Percentiles rank a stretch among this genome's conserved stretches.
Conservation (phyloP, 2,797 vertebrate species). For the Silurus aristotelis region DNA sequence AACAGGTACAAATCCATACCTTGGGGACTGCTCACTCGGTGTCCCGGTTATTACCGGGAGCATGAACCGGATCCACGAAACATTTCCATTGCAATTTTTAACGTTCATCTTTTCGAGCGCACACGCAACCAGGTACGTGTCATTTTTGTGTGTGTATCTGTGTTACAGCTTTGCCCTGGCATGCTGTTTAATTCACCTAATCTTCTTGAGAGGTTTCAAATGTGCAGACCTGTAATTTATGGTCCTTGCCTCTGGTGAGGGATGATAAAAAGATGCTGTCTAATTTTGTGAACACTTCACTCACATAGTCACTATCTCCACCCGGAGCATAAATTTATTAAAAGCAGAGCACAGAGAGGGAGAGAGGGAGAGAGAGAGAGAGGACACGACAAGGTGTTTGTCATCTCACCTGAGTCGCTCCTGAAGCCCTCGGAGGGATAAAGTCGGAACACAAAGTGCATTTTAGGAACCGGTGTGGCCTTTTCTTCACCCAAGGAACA, state of each 20-base stretch:
- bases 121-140: constrained; percentile 13
- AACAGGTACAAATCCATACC: constrained; percentile 29
- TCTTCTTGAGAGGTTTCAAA: constrained; percentile 79
- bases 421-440: constrained; percentile 37
- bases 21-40: constrained; percentile 21
- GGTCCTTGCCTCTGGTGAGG: constrained; percentile 63
- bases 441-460: constrained; percentile 31
- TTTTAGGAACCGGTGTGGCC: constrained; percentile 21
- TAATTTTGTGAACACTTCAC: constrained; percentile 66
- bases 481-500: constrained; percentile 14
- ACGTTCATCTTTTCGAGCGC: background rate
- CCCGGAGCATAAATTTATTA: constrained; percentile 49
- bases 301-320: constrained; percentile 50
- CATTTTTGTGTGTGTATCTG: constrained; percentile 51
- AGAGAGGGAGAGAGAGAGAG: constrained; percentile 2
- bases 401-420: constrained; percentile 43
- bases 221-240: constrained; percentile 75
- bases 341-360: constrained; percentile 38
- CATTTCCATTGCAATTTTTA: constrained; percentile 18
- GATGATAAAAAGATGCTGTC: constrained; percentile 77
- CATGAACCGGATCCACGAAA: constrained; percentile 36
- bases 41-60: constrained; percentile 42
- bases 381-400: constrained; percentile 51
- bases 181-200: constrained; percentile 70
- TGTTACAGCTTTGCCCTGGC: constrained; percentile 58